These are phyloP conservation scores for Crotalus helleri DNA, from an alignment of 2,113 vertebrate species.

Conservation along the genomic window DNA sequence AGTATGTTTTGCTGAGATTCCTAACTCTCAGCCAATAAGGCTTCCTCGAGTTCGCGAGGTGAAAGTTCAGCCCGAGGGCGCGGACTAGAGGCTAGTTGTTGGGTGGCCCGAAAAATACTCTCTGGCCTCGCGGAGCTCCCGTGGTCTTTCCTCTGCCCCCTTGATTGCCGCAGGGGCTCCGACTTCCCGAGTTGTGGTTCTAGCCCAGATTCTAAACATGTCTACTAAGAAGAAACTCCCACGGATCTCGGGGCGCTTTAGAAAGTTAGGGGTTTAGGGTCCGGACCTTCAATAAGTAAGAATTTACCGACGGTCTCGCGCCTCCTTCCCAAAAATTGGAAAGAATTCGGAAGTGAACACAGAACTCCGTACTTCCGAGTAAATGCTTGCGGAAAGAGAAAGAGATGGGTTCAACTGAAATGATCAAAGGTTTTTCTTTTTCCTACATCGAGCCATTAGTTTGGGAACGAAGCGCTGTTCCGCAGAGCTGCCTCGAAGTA, in stretches of 20 bases:
- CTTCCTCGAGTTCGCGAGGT: slow-evolving; percentile 69
- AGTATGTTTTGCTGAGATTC: neutral
- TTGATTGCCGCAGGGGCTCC: neutral
- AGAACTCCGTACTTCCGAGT: neutral
- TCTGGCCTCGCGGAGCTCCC: slow-evolving; percentile 57
- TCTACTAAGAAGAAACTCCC: neutral
- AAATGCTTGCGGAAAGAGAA: neutral
- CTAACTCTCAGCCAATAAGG: slow-evolving; percentile 51
- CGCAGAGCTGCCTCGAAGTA: neutral
- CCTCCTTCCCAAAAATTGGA: neutral
- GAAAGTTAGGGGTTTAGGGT: neutral
- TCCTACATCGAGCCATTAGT: neutral
- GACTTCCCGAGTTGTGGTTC: slow-evolving; percentile 40
- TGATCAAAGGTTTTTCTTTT: neutral
- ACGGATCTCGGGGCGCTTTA: neutral
- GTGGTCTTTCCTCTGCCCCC: slow-evolving; percentile 39
- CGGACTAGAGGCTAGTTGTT: slow-evolving; percentile 59
- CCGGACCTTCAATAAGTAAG: neutral
- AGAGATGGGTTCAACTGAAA: neutral
- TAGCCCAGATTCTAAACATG: neutral
- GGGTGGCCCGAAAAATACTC: slow-evolving; percentile 68
- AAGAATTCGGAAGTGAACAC: neutral
- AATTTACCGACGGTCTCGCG: neutral
- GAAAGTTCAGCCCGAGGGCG: slow-evolving; percentile 74
- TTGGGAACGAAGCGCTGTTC: neutral